Evolutionary conservation across 2,888 invertebrate genomes (phyloP), one percentile per base, ranked within the genome.

Genomic region (Pantelozetes paolii): DNA sequence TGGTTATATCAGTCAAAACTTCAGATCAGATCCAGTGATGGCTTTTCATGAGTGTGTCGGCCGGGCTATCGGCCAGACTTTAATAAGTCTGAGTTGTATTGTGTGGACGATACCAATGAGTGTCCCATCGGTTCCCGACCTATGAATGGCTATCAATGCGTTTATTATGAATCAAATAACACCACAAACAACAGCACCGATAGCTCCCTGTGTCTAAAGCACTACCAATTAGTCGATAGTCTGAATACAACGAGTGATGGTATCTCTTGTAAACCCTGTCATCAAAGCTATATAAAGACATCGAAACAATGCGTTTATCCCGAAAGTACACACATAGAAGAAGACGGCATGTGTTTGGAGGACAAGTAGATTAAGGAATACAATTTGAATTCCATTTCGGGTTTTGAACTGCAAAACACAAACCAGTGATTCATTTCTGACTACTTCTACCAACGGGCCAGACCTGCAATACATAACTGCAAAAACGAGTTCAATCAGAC

Each of bases 401-500:
- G 1, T 26, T 28, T 59, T 59, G 59, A 59, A 18, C 28, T 59
- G 30, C 28, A 59, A 13, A 26, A 59, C 59, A 50, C 2, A 45
- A 45, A n/a, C 45, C 11, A 59, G 6, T 30, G 59, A 28, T 59
- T 59, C 30, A 59, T 59, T 28, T 59, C 59, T n/a, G 59, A 59
- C 59, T 59, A 15, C 59, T 59, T 59, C 20, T 59, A 59, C 73
- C 64, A 76, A 72, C 40, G 67, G 71, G 36, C 59, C 28, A 59
- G 59, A 59, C 15, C 59, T 59, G 59, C 59, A 5, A 28, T 59
- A 18, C 48, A 74, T 32, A 74, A 72, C 18, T 76, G 76, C 26
- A 72, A 74, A 28, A 70, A 74, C 57, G 72, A 76, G n/a, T 71
- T 81, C 57, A 84, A 86, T 78, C 79, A 79, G 72, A 85, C 84